Evolutionary conservation across 2,797 vertebrate genomes (phyloP).

Genomic region (Gorsachius magnificus): DNA sequence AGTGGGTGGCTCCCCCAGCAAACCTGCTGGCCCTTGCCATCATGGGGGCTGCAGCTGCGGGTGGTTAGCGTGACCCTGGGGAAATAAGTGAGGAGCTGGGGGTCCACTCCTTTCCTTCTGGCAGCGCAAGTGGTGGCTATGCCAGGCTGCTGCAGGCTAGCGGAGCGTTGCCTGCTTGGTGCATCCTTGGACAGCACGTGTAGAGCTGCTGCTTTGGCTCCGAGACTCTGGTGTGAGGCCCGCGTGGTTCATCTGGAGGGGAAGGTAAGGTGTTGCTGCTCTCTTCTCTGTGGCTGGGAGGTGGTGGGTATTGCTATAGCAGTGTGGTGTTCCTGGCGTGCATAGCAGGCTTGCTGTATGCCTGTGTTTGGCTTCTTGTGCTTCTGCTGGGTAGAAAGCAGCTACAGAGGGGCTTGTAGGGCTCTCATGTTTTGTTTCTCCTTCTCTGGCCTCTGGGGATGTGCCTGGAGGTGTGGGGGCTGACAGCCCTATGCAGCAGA

Average conservation of each 20-base stretch:
- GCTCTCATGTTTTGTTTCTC: neutral
- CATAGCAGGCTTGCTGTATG: fast-evolving
- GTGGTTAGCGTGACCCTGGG: no score
- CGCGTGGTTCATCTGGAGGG: fast-evolving
- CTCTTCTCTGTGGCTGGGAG: neutral
- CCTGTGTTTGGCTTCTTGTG: neutral
- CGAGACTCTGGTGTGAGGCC: fast-evolving
- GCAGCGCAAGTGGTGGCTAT: fast-evolving
- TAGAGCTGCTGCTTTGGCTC: neutral
- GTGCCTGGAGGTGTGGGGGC: neutral
- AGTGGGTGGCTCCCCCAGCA: no score
- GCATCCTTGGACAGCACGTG: fast-evolving
- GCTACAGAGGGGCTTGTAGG: fast-evolving
- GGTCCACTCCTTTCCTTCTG: fast-evolving
- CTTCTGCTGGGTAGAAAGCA: neutral
- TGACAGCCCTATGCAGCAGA: neutral
- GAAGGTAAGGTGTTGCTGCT: neutral
- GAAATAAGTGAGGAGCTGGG: neutral
- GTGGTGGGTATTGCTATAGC: neutral
- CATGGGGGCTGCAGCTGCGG: fast-evolving
- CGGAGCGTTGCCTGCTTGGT: fast-evolving
- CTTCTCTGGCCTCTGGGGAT: neutral
- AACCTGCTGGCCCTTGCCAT: no score
- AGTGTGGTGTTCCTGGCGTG: fast-evolving
- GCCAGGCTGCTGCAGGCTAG: neutral